Evolutionary conservation across 2,888 invertebrate genomes (phyloP), one percentile per base, ranked within the genome.

Genomic region (Habrosyne pyritoides): DNA sequence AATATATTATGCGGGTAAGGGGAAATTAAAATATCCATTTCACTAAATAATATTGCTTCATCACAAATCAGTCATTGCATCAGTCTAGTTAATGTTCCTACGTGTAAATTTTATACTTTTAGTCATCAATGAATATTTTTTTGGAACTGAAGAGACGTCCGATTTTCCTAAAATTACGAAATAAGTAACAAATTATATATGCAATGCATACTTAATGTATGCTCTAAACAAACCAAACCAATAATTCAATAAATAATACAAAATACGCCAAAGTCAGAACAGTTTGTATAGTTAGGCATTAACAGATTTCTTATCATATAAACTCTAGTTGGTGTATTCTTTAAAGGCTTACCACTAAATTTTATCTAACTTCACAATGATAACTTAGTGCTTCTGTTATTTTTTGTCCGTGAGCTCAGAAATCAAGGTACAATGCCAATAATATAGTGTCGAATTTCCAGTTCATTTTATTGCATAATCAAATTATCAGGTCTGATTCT

Each of bases 31-130:
- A 81, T 73, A 82, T 77, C 64, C 62, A 72, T 81, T 86, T 81
- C 66, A 83, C 85, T 87, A 89, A 90, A 89, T 87, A 89, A 89
- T 91, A 91, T 91, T 91, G 91, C 91, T 91, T 89, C 80, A 67
- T 77, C 73, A 83, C 82, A 84, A 87, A 84, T 91, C 91, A 91
- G 91, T 91, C 91, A 80, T 83, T 83, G 79, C 78, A 79, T 91
- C 91, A 91, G 91, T 91, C 91, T 87, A 89, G 77, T 80, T 64
- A 78, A 74, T 71, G 56, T 59, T 61, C 74, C 77, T 83, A 81
- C 73, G 62, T 70, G 65, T 75, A 61, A 52, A 59, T 56, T 62
- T 57, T 57, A 60, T 56, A 62, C 46, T 55, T 52, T 52, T 52
- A 52, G 10, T 26, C 28, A 14, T 36, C 36, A 36, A 36, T 36